Evolutionary conservation across 2,113 vertebrate species (phyloP).

Genomic region (Rhinopomastus cyanomelas): DNA sequence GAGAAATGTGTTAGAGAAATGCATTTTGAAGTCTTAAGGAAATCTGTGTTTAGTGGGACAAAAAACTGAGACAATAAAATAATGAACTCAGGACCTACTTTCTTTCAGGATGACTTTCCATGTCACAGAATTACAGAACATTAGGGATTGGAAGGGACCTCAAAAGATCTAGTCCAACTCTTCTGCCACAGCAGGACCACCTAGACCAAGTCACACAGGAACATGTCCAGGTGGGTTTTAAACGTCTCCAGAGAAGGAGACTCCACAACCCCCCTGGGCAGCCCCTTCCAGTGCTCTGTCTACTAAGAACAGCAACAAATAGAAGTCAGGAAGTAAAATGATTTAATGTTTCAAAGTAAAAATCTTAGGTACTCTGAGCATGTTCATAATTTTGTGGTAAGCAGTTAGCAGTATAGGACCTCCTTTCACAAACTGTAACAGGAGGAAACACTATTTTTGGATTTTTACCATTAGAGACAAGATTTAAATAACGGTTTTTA

Average conservation of each 20-base stretch:
- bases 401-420: not conserved
- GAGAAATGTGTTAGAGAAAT: not conserved
- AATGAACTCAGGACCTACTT: not conserved
- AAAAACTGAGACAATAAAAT: not conserved
- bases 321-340: not conserved
- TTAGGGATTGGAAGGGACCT: too few relatives aligned
- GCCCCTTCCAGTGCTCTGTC: too few relatives aligned
- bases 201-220: too few relatives aligned
- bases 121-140: too few relatives aligned
- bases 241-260: too few relatives aligned
- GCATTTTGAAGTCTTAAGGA: not conserved
- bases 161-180: too few relatives aligned
- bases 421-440: not conserved
- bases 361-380: fast-evolving
- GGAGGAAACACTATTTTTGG: not conserved
- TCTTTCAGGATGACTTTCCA: not conserved
- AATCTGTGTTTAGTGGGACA: not conserved
- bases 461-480: not conserved
- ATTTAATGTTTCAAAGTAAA: not conserved
- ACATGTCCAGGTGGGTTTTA: too few relatives aligned
- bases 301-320: not conserved
- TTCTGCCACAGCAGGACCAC: too few relatives aligned
- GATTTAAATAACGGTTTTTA: not conserved
- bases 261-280: too few relatives aligned
- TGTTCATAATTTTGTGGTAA: not conserved